Evolutionary conservation across 2,888 invertebrate genomes (phyloP), one percentile per base, ranked within the genome.

Genomic region (Lymantria monacha): DNA sequence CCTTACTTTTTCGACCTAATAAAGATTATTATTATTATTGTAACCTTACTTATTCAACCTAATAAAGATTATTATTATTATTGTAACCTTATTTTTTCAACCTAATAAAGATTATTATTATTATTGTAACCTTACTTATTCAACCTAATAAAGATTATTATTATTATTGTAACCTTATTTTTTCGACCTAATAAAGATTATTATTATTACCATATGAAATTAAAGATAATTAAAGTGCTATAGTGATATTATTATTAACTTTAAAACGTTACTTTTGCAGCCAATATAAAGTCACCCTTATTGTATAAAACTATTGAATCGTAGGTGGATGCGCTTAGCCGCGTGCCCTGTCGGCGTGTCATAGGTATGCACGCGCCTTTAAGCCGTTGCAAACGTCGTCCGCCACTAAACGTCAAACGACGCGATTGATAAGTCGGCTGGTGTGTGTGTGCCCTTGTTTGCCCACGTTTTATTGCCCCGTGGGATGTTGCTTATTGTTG

Each of bases 391-490:
- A 62, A 53, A 78, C 61, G 79, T 62, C 79, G 56, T 55, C 66
- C 76, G 76, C 83, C 85, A 83, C 83, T 83, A 83, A 85, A 85
- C 76, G 85, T 85, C 85, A 85, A 81, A 76, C 76, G 73, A 61
- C 59, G 69, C 81, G 81, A 83, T 81, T 85, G 85, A 87, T 84
- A 83, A 82, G 80, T 80, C 76, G 42, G 73, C 68, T 66, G 60
- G 70, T 69, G 57, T 60, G 60, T 69, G 51, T 69, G 70, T 67
- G 71, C 76, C 80, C 70, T 69, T 88, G 77, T 88, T 87, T 88
- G 79, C 84, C 57, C 59, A 41, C 57, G 44, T 69, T 59, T 67
- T 69, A 67, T 67, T 67, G 64, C 59, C 57, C 75, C 77, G 79
- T 78, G 83, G 81, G 79, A 78, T 82, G 84, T 80, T 66, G 63